Evolutionary conservation across 2,888 invertebrate species (phyloP).

Genomic region (Apotomis capreana): DNA sequence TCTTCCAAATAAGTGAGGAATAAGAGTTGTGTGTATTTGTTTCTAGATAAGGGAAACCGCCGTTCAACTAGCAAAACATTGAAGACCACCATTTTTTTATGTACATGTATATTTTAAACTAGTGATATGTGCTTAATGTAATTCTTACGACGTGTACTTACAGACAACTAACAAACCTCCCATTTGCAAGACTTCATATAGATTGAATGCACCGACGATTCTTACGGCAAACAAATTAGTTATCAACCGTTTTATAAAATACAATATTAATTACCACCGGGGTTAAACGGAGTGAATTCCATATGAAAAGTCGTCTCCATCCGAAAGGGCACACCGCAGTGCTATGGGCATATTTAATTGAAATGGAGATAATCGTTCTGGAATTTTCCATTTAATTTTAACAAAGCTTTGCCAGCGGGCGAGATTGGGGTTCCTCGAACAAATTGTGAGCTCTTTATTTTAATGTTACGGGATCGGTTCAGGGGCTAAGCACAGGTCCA

Average conservation of each 20-base stretch:
- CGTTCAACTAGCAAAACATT: no score
- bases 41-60: no score
- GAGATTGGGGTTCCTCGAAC: conserved; percentile 9
- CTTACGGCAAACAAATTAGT: neutral
- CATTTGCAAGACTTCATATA: no score
- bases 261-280: neutral
- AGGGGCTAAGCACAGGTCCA: no score
- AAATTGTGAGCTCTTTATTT: conserved; percentile 15
- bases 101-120: no score
- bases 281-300: neutral
- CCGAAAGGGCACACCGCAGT: conserved; percentile 29
- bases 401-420: conserved; percentile 15
- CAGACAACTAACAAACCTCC: no score
- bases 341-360: conserved; percentile 41
- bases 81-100: no score
- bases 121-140: no score
- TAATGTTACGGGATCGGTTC: neutral
- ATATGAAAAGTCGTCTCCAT: neutral
- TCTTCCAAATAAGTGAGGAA: no score
- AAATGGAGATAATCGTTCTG: conserved; percentile 36
- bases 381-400: conserved; percentile 25
- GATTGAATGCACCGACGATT: no score
- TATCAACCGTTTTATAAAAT: neutral
- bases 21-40: no score
- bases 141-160: no score